Conservation (phyloP, 2,113 vertebrate genomes). For the human (Homo sapiens) region GRCh38 chr3:65743001-65743500, state of each 20-base stretch:
- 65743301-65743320: not conserved
- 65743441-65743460: too few relatives aligned
- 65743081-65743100: not conserved
- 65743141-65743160: not conserved
- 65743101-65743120: not conserved
- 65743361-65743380: not conserved
- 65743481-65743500: too few relatives aligned
- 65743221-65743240: not conserved
- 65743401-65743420: not conserved
- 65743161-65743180: not conserved
- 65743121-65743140: not conserved
- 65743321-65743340: not conserved
- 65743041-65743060: not conserved
- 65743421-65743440: too few relatives aligned
- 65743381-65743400: not conserved
- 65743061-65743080: not conserved
- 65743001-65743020: not conserved
- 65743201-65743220: not conserved
- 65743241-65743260: not conserved
- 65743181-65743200: not conserved
- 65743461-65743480: too few relatives aligned
- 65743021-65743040: not conserved
- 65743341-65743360: not conserved
- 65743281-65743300: not conserved
- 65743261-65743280: not conserved